phyloP scores from a whole-genome alignment of 2,797 vertebrate species.

The Rhinophrynus dorsalis region DNA sequence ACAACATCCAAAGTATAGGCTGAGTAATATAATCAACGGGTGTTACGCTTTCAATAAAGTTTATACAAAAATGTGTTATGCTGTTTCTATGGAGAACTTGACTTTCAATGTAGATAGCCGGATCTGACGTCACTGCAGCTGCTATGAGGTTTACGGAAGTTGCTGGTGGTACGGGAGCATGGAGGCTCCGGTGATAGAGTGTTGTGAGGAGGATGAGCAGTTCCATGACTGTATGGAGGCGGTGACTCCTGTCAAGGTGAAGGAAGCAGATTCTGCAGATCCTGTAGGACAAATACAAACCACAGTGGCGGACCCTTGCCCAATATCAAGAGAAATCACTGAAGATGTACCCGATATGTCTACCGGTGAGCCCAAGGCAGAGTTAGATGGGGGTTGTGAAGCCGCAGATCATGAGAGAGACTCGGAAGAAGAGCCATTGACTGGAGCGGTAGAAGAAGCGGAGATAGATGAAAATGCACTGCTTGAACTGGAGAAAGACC shows the following conservation, averaged over 20 bases:
- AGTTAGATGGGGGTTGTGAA: background rate
- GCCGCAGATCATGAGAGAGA: background rate
- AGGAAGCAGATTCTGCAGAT: background rate
- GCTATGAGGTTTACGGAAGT: background rate
- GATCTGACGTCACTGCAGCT: background rate
- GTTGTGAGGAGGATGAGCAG: background rate
- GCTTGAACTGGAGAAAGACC: conserved; percentile 80
- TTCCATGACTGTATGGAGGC: conserved; percentile 30
- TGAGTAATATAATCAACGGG: background rate
- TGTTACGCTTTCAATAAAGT: background rate
- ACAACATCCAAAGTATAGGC: background rate
- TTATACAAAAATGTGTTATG: background rate
- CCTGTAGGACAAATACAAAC: background rate
- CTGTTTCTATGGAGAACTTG: background rate
- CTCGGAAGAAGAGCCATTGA: background rate
- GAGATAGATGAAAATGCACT: conserved; percentile 85
- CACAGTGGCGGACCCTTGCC: too few species aligned
- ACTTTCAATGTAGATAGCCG: background rate
- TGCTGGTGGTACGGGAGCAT: background rate
- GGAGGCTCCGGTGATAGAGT: conserved; percentile 3
- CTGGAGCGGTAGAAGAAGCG: conserved; percentile 53
- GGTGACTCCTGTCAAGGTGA: background rate
- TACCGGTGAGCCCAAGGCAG: background rate
- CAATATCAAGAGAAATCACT: background rate
- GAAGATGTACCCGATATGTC: too few species aligned